Conservation (phyloP, 2,113 vertebrate genomes). For the Macquaria australasica region DNA sequence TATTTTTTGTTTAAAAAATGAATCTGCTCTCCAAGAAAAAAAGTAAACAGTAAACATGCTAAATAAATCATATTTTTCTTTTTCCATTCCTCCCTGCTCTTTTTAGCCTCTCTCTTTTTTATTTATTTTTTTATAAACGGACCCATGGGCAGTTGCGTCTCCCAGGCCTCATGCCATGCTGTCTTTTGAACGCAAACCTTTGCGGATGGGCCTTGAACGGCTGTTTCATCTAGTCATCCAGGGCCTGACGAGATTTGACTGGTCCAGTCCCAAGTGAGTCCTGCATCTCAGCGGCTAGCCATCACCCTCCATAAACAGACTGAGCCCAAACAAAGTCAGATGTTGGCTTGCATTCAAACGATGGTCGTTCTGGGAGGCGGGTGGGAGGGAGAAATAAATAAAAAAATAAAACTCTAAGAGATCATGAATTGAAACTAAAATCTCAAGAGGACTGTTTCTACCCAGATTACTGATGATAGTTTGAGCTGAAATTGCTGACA, state of each 20-base stretch:
- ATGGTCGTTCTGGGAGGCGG: constrained; percentile 43
- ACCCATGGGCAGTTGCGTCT: constrained; percentile 77
- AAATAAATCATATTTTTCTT: constrained; percentile 85
- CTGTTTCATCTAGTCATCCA: constrained; percentile 83
- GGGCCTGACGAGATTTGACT: constrained; percentile 83
- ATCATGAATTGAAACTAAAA: constrained; percentile 42
- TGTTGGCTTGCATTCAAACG: constrained; percentile 73
- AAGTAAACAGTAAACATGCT: constrained; percentile 85
- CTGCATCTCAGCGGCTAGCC: constrained; percentile 76
- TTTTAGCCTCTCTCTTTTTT: constrained; percentile 32
- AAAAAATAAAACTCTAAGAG: constrained; percentile 8
- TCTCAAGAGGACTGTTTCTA: constrained; percentile 16
- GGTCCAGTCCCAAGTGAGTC: constrained; percentile 79
- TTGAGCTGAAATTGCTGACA: constrained; percentile 32
- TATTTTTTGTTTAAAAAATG: constrained; percentile 72
- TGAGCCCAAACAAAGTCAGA: constrained; percentile 68
- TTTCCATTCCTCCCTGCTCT: constrained; percentile 48
- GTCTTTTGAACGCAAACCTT: constrained; percentile 83
- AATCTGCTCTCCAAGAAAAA: constrained; percentile 77
- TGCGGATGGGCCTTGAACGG: constrained; percentile 78
- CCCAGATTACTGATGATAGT: constrained; percentile 23
- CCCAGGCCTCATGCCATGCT: constrained; percentile 77
- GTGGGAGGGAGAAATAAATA: constrained; percentile 29
- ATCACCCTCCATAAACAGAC: constrained; percentile 80
- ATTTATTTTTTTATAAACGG: constrained; percentile 68